Base-by-base conservation (phyloP, 2,888 invertebrate genomes). In the Drosophila mercatorum region DNA sequence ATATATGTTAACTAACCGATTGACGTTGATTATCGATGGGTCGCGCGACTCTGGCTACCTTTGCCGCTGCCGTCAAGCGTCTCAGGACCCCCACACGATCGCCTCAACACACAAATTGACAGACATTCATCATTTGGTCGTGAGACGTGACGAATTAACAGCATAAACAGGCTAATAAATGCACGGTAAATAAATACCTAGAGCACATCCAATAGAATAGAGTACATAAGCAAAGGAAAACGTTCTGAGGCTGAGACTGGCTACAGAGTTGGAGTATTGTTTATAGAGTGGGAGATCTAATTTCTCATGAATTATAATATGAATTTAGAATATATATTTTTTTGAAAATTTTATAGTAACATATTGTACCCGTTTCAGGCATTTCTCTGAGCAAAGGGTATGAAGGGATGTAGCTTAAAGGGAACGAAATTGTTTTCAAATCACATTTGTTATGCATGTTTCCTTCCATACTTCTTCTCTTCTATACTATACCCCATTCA, bases 11-110 rank as follows among this genome's bases (percentile, higher is more conserved):
- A 85, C 85, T 83, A 82, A 82, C 81, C 88, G 85, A 83, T 83
- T 88, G 88, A 81, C 69, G 78, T 80, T 70, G 78, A 68, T 81
- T 78, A 71, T 60, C 75, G 81, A 69, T 80, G 80, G 68, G 83
- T 83, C 81, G 83, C 81, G 89, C 83, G 89, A 88, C 87, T 81
- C 84, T 79, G 79, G 60, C 87, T 88, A 78, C 72, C 74, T 69
- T 60, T 43, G 58, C 61, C 59, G 62, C 40, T 44, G 36, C 61
- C 53, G 26, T 51, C 46, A 55, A 1, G 17, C 46, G n/a, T 41
- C 34, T 11, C 51, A 55, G 44, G 17, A 31, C 11, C 38, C 26
- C 61, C 36, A 17, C 36, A 28, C 65, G 56, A 62, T 64, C 65
- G 55, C n/a, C 26, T 14, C n/a, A 11, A 3, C 56, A 43, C 56